Conservation (phyloP, 2,797 vertebrate species). For the Cercopithecus mitis region DNA sequence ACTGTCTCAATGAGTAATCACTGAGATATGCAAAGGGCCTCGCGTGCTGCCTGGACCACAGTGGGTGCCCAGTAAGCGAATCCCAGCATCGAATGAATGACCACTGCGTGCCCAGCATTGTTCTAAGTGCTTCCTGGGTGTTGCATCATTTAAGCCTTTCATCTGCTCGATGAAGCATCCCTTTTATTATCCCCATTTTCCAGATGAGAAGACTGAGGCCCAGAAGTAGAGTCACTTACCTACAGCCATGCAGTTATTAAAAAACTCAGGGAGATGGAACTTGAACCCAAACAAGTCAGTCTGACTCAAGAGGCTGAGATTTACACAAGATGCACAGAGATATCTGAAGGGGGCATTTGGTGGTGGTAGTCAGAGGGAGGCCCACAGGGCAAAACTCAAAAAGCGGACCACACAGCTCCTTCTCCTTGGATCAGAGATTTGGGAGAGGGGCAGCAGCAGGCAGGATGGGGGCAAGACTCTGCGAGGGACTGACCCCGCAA, state of each 20-base stretch:
- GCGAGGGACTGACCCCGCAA: background rate
- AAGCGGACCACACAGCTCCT: background rate
- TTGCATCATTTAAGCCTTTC: background rate
- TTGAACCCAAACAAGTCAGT: background rate
- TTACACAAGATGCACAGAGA: background rate
- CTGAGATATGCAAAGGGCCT: background rate
- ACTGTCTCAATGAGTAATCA: too few relatives aligned
- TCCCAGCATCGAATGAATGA: background rate
- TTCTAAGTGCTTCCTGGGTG: background rate
- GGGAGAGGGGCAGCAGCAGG: background rate
- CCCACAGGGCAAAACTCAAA: background rate
- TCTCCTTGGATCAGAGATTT: background rate
- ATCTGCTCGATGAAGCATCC: background rate
- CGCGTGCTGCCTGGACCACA: background rate
- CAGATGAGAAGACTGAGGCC: conserved; percentile 1
- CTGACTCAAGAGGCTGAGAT: background rate
- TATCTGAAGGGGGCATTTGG: background rate
- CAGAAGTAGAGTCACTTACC: background rate
- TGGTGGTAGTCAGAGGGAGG: too few relatives aligned
- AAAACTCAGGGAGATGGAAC: background rate
- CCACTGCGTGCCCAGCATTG: background rate
- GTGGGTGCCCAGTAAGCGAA: background rate
- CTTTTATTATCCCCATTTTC: background rate
- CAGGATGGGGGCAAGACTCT: background rate
- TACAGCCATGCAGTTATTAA: background rate